Conservation (phyloP, 2,113 vertebrate species). For the Cyphomyrus plagiostoma region DNA sequence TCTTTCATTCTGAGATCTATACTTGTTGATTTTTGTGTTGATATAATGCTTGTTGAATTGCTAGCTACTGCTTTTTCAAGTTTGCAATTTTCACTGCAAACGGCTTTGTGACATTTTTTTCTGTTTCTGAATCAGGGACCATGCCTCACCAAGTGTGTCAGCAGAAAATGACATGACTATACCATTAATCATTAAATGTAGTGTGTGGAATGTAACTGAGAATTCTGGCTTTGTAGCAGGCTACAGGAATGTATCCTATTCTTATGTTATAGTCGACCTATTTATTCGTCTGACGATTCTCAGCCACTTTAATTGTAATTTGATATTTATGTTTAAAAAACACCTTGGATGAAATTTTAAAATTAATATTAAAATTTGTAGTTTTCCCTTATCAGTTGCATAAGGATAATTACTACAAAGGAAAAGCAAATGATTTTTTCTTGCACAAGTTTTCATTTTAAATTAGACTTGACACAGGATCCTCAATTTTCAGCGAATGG, state of each 20-base stretch:
- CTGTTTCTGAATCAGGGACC: not conserved
- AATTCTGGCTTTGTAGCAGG: not conserved
- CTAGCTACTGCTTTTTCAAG: not conserved
- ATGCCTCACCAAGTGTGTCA: conserved; percentile 3
- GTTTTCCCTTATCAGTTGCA: not conserved
- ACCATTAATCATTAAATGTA: not conserved
- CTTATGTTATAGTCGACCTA: not conserved
- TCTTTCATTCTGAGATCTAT: not conserved
- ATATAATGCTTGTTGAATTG: not conserved
- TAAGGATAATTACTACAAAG: not conserved
- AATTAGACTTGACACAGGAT: not conserved
- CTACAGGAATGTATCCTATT: not conserved
- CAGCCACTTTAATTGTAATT: not conserved
- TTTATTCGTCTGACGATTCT: not conserved
- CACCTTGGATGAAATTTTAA: not conserved
- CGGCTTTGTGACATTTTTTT: not conserved
- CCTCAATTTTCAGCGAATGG: not conserved
- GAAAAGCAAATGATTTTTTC: not conserved
- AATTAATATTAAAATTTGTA: not conserved
- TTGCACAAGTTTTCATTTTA: not conserved
- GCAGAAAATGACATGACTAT: not conserved
- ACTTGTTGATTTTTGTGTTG: not conserved
- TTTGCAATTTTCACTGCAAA: not conserved
- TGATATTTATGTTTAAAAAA: not conserved
- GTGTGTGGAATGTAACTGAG: not conserved